Evolutionary conservation across 2,113 vertebrate species (phyloP).

Genomic region (Mungos mungo): DNA sequence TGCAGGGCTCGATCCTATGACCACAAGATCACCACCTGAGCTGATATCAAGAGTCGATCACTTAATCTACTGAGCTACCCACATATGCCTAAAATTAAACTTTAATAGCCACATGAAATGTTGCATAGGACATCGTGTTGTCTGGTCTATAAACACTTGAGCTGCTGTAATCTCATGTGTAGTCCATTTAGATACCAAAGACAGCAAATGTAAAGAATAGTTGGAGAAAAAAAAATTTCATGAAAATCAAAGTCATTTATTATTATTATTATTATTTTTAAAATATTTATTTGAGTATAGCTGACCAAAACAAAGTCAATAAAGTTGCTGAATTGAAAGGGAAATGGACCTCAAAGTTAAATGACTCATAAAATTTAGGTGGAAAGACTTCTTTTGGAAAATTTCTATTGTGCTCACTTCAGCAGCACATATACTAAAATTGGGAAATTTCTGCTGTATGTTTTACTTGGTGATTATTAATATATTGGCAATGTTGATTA

Average conservation of each 20-base stretch:
- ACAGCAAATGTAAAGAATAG: not conserved
- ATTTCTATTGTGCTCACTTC: not conserved
- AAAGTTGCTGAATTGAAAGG: not conserved
- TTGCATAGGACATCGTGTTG: not conserved
- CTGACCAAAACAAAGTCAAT: not conserved
- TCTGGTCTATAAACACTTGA: not conserved
- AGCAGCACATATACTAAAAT: not conserved
- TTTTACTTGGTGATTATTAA: conserved; percentile 8
- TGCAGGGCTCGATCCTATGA: too few species aligned
- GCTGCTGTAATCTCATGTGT: not conserved
- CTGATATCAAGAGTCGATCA: too few species aligned
- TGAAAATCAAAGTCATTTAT: not conserved
- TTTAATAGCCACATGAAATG: not conserved
- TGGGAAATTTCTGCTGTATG: not conserved
- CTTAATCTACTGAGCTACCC: too few species aligned
- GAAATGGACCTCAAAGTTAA: not conserved
- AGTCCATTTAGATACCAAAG: not conserved
- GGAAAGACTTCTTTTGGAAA: conserved; percentile 22
- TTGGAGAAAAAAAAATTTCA: not conserved
- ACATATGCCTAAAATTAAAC: not conserved
- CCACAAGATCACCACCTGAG: too few species aligned
- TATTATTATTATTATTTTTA: not conserved
- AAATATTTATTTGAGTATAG: not conserved
- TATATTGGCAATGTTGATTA: not conserved
- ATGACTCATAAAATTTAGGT: not conserved